phyloP scores from a whole-genome alignment of 2,888 invertebrate species.

The Agrenia bidenticulata region DNA sequence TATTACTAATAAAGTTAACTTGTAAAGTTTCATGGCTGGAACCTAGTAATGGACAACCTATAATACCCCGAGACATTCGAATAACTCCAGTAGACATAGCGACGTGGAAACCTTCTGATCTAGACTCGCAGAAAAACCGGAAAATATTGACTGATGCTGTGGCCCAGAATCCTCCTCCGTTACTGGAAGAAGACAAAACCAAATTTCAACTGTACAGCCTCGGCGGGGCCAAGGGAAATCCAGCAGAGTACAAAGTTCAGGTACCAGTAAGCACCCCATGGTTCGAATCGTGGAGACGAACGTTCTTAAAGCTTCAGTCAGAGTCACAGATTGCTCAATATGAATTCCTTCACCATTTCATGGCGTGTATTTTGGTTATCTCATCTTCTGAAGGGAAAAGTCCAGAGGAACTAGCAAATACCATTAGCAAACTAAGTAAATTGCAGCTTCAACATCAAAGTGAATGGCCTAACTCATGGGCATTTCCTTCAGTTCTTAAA shows the following conservation, averaged over 20 bases:
- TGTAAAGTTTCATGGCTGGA: slow-evolving; percentile 58
- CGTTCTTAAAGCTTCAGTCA: slow-evolving; percentile 73
- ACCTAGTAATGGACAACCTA: slow-evolving; percentile 55
- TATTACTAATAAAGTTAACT: too few species aligned
- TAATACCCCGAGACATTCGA: slow-evolving; percentile 36
- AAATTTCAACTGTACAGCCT: slow-evolving; percentile 14
- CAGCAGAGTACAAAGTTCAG: slow-evolving; percentile 62
- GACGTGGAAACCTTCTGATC: slow-evolving; percentile 53
- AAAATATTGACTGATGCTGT: slow-evolving; percentile 37
- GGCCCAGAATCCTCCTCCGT: slow-evolving; percentile 11
- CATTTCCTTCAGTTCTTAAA: slow-evolving; percentile 72
- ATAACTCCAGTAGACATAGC: slow-evolving; percentile 45
- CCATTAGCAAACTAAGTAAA: slow-evolving; percentile 56
- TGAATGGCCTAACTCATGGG: slow-evolving; percentile 67
- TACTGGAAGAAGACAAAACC: background rate
- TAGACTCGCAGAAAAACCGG: slow-evolving; percentile 39
- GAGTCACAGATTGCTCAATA: slow-evolving; percentile 81
- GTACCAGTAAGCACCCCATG: slow-evolving; percentile 81
- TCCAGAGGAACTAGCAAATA: slow-evolving; percentile 63
- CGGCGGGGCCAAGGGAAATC: slow-evolving; percentile 13
- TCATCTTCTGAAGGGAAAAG: slow-evolving; percentile 41
- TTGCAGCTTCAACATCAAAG: slow-evolving; percentile 78
- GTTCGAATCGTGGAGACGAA: slow-evolving; percentile 94
- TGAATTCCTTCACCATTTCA: slow-evolving; percentile 88
- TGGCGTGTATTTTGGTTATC: slow-evolving; percentile 72